Conservation (phyloP, 2,888 invertebrate genomes). For the Acleris literana region DNA sequence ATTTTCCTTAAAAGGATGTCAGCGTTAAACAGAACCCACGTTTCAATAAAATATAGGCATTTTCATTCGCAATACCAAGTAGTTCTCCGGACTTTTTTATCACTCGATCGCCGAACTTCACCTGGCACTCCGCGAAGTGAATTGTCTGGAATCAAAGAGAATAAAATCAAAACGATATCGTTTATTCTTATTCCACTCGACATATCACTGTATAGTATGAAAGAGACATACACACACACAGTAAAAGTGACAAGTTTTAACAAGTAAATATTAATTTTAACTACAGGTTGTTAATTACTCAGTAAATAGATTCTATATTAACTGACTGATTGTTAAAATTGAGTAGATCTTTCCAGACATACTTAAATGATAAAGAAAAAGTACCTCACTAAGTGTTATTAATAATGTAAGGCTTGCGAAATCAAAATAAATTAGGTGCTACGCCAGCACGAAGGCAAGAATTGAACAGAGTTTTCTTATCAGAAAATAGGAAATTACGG, state of each 20-base stretch:
- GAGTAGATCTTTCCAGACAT: no score
- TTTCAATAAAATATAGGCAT: slow-evolving; percentile 32
- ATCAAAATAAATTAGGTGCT: not conserved
- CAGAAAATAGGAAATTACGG: slow-evolving; percentile 5
- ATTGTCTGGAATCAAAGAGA: slow-evolving; percentile 70
- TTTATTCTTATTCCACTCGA: not conserved
- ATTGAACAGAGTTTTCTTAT: slow-evolving; percentile 9
- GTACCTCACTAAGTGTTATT: not conserved
- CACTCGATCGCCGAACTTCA: slow-evolving; percentile 68
- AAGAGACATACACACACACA: slow-evolving; percentile 1
- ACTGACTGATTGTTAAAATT: no score
- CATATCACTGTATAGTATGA: not conserved
- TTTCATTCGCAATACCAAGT: slow-evolving; percentile 81
- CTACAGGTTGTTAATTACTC: not conserved
- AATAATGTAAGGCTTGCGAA: slow-evolving; percentile 1
- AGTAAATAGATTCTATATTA: no score
- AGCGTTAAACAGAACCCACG: slow-evolving; percentile 24
- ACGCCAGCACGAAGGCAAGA: not conserved
- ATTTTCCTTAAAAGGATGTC: slow-evolving; percentile 16
- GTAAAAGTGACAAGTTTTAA: not conserved
- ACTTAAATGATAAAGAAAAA: not conserved
- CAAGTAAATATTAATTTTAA: not conserved
- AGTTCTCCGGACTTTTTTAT: slow-evolving; percentile 71
- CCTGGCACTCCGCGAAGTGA: slow-evolving; percentile 79
- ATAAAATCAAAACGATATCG: slow-evolving; percentile 30